Evolutionary conservation across 2,797 vertebrate genomes (phyloP).

Genomic region (Hippocampus kuda): DNA sequence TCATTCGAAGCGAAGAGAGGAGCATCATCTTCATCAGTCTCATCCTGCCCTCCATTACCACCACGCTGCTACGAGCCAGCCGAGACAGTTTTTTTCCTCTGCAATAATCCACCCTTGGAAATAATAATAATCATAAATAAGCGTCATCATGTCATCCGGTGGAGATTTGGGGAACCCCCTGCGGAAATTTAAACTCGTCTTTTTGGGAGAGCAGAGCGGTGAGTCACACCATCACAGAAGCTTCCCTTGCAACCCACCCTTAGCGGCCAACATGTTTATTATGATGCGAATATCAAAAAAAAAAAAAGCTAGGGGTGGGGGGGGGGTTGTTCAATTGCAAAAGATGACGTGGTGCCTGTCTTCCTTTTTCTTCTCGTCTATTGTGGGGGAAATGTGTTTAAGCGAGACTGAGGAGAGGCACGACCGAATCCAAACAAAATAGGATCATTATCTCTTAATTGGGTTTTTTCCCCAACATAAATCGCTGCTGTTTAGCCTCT

Average conservation of each 20-base stretch:
- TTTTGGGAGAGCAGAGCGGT: constrained; percentile 91
- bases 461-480: neutral
- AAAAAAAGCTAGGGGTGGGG: neutral
- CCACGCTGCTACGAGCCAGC: neutral
- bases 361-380: neutral
- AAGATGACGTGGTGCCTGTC: neutral
- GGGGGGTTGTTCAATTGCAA: neutral
- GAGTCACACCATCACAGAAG: constrained; percentile 55
- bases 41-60: neutral
- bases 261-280: constrained; percentile 8
- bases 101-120: constrained; percentile 1
- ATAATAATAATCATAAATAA: constrained; percentile 12
- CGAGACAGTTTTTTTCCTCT: constrained; percentile 13
- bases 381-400: neutral
- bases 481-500: constrained; percentile 23
- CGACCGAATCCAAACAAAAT: neutral
- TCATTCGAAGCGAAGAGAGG: constrained; percentile 60
- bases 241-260: neutral
- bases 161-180: constrained; percentile 87
- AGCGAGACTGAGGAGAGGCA: neutral
- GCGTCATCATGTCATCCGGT: constrained; percentile 77
- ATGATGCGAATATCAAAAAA: neutral
- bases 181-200: constrained; percentile 90
- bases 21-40: neutral
- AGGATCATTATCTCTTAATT: neutral